Conservation (phyloP, 2,113 vertebrate species). For the Calidris pugnax region DNA sequence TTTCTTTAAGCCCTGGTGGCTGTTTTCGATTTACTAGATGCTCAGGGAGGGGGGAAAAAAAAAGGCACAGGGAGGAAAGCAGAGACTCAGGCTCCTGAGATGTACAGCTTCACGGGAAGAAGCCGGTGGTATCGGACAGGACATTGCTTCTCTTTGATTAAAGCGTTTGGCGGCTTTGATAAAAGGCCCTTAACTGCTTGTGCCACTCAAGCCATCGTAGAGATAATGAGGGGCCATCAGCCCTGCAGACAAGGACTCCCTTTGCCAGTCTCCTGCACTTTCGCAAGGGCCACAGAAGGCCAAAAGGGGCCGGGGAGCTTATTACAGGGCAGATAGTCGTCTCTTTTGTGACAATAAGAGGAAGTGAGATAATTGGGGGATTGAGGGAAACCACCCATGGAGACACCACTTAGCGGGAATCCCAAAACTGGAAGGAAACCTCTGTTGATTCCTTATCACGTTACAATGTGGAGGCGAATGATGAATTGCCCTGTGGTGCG, state of each 20-base stretch:
- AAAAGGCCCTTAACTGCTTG: slow-evolving; percentile 68
- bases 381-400: slow-evolving; percentile 75
- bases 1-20: not conserved
- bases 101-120: not conserved
- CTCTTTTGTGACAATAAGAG: slow-evolving; percentile 76
- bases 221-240: slow-evolving; percentile 72
- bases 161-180: slow-evolving; percentile 70
- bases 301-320: slow-evolving; percentile 1
- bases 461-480: slow-evolving; percentile 28
- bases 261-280: not conserved
- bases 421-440: slow-evolving; percentile 80
- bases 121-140: slow-evolving; percentile 4
- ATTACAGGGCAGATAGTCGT: slow-evolving; percentile 58
- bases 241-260: not conserved
- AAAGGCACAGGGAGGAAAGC: not conserved
- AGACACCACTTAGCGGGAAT: slow-evolving; percentile 75
- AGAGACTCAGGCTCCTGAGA: not conserved
- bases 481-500: slow-evolving; percentile 63
- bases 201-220: slow-evolving; percentile 21
- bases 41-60: not conserved
- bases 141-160: slow-evolving; percentile 31
- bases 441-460: slow-evolving; percentile 70
- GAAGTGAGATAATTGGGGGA: slow-evolving; percentile 78
- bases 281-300: not conserved
- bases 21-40: slow-evolving; percentile 22